These are phyloP conservation scores for Macrosoma leucophasiata DNA, from an alignment of 2,888 invertebrate genomes.

Conservation along the genomic window DNA sequence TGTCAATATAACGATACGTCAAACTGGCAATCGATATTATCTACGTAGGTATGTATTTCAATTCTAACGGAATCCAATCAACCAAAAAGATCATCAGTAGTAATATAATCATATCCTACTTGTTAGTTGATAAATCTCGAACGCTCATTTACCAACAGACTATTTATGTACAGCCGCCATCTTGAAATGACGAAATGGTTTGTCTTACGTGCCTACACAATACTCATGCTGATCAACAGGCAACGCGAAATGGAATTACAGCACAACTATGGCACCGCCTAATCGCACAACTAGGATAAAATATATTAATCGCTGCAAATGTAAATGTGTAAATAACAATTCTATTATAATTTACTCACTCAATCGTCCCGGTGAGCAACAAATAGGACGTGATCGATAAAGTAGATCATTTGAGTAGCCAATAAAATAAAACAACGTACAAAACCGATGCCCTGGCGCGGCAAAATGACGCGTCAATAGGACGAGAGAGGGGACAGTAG, in stretches of 20 bases:
- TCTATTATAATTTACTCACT: constrained; percentile 20
- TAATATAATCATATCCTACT: constrained; percentile 35
- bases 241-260: constrained; percentile 14
- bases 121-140: constrained; percentile 54
- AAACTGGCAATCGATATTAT: too few species aligned
- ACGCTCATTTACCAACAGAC: constrained; percentile 46
- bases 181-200: constrained; percentile 60
- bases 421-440: constrained; percentile 55
- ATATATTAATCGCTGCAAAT: too few species aligned
- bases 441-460: constrained; percentile 58
- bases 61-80: constrained; percentile 30
- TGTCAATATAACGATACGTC: too few species aligned
- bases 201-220: constrained; percentile 29
- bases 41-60: constrained; percentile 25
- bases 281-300: too few species aligned
- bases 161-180: constrained; percentile 64
- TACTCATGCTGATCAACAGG: constrained; percentile 25
- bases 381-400: constrained; percentile 45
- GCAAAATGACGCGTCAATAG: constrained; percentile 60
- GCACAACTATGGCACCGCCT: too few species aligned
- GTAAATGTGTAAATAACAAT: too few species aligned
- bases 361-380: constrained; percentile 35
- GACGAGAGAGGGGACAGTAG: constrained; percentile 44
- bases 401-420: constrained; percentile 56
- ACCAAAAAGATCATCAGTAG: constrained; percentile 30